Conservation (phyloP, 2,113 vertebrate genomes). For the Mohoua ochrocephala region DNA sequence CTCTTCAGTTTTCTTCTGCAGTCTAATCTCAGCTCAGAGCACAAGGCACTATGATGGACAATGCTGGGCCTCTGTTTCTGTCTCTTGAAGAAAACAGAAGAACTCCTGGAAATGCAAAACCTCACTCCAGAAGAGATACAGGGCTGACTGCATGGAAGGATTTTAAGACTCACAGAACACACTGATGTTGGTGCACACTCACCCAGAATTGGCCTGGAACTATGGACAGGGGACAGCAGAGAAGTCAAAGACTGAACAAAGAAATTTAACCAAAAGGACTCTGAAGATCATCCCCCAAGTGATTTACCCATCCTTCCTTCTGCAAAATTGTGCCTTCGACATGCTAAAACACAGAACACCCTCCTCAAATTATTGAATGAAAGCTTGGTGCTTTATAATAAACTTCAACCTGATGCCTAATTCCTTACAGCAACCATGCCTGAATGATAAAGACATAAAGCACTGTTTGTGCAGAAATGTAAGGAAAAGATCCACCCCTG, state of each 20-base stretch:
- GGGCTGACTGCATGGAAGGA: background rate
- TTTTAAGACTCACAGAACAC: background rate
- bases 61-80: background rate
- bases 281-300: background rate
- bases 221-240: background rate
- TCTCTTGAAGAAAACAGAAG: background rate
- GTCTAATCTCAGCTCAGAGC: background rate
- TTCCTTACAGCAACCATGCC: background rate
- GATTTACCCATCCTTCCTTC: background rate
- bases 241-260: background rate
- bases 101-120: background rate
- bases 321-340: background rate
- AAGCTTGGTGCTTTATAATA: background rate
- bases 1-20: background rate
- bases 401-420: background rate
- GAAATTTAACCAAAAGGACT: background rate
- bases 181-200: fast-evolving
- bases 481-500: background rate
- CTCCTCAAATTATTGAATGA: background rate
- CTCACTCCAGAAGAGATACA: background rate
- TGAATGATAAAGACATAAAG: background rate
- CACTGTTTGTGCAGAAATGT: background rate
- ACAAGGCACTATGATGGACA: background rate
- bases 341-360: background rate
- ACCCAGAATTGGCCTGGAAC: background rate